These are phyloP conservation scores for Drosophila equinoxialis DNA, from an alignment of 1,140 invertebrate species.

Conservation along the genomic window DNA sequence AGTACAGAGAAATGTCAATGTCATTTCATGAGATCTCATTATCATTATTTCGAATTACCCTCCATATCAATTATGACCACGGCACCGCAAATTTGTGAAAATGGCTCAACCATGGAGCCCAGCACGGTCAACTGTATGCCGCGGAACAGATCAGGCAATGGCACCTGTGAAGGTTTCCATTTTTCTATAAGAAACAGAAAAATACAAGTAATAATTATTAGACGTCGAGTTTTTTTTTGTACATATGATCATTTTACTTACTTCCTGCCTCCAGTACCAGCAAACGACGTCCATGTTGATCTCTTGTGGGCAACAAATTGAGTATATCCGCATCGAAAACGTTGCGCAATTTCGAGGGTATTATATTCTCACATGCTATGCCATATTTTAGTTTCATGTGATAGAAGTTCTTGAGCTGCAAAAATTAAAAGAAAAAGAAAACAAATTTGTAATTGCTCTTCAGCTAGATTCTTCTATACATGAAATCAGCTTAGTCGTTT, in stretches of 20 bases:
- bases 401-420: conserved; percentile 86
- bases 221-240: neutral
- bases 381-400: conserved; percentile 85
- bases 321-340: conserved; percentile 84
- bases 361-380: conserved; percentile 84
- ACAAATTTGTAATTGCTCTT: conserved; percentile 6
- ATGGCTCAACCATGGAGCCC: conserved; percentile 86
- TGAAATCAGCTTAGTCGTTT: neutral
- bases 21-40: neutral
- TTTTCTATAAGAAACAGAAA: conserved; percentile 79
- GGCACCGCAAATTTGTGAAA: conserved; percentile 86
- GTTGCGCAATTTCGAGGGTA: conserved; percentile 83
- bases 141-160: conserved; percentile 85
- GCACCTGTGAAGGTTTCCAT: conserved; percentile 87
- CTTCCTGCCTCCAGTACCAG: conserved; percentile 85
- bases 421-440: too few relatives aligned
- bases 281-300: conserved; percentile 84
- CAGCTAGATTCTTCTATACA: neutral
- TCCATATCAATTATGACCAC: conserved; percentile 88
- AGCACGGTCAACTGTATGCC: conserved; percentile 85
- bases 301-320: conserved; percentile 85
- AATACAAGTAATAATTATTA: neutral
- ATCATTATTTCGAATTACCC: conserved; percentile 64
- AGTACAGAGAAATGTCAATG: neutral
- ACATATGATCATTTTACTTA: conserved; percentile 68